Percentiles rank a stretch among this genome's conserved stretches.
phyloP scores from a whole-genome alignment of 2,113 vertebrate species.

The Symphodus melops region DNA sequence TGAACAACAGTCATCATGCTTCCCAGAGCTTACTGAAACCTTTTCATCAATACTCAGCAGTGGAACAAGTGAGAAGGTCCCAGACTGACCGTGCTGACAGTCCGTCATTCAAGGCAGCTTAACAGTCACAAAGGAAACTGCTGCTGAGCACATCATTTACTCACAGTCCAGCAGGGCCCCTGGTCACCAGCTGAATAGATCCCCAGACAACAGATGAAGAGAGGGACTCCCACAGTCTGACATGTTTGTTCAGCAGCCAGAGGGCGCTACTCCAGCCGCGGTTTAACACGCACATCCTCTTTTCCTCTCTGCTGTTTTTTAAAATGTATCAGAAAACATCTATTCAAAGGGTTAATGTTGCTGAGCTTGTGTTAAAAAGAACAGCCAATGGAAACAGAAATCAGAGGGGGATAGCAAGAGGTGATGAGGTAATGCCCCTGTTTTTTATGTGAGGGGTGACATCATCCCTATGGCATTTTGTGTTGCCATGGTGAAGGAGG shows the following conservation, averaged over 20 bases:
- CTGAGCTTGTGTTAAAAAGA: slow-evolving; percentile 51
- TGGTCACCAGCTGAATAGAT: slow-evolving; percentile 57
- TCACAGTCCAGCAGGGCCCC: slow-evolving; percentile 42
- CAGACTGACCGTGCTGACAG: slow-evolving; percentile 43
- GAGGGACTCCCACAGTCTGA: slow-evolving; percentile 18
- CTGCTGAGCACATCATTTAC: slow-evolving; percentile 54
- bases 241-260: slow-evolving; percentile 33
- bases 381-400: slow-evolving; percentile 40
- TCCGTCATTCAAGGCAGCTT: slow-evolving; percentile 56
- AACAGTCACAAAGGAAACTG: slow-evolving; percentile 76
- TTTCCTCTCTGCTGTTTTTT: slow-evolving; percentile 5
- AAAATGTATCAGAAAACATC: neutral
- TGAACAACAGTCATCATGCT: slow-evolving; percentile 36
- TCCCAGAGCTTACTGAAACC: slow-evolving; percentile 45
- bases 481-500: slow-evolving; percentile 59
- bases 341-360: slow-evolving; percentile 49
- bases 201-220: slow-evolving; percentile 40
- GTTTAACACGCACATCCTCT: slow-evolving; percentile 45
- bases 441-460: slow-evolving; percentile 64
- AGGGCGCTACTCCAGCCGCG: slow-evolving; percentile 9
- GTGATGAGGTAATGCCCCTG: slow-evolving; percentile 74
- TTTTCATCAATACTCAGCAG: slow-evolving; percentile 50
- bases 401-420: slow-evolving; percentile 43
- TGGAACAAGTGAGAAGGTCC: slow-evolving; percentile 56
- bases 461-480: slow-evolving; percentile 73